phyloP scores from a whole-genome alignment of 2,113 vertebrate genomes.

The Misgurnus anguillicaudatus region DNA sequence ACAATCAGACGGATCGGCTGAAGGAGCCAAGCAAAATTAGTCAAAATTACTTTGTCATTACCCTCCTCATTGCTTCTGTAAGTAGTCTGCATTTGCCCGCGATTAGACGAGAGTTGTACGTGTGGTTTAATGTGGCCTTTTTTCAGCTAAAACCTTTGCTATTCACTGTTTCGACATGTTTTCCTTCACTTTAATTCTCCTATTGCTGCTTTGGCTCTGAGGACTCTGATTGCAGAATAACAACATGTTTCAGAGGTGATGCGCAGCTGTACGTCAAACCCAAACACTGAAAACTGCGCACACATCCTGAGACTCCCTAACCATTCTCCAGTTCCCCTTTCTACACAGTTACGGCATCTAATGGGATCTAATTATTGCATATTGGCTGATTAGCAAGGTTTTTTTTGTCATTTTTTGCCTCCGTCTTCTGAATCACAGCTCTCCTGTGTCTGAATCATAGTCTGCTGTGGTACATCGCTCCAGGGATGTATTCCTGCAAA shows the following conservation, averaged over 20 bases:
- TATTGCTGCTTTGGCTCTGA: constrained; percentile 41
- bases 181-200: constrained; percentile 41
- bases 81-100: constrained; percentile 78
- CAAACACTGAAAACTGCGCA: constrained; percentile 17
- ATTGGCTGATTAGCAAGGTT: constrained; percentile 59
- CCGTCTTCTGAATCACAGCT: constrained; percentile 30
- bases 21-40: constrained; percentile 74
- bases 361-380: constrained; percentile 68
- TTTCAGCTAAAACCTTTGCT: constrained; percentile 37
- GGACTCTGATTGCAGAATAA: constrained; percentile 59
- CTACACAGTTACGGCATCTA: constrained; percentile 54
- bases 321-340: constrained; percentile 7
- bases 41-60: constrained; percentile 83
- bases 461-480: constrained; percentile 8
- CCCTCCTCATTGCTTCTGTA: constrained; percentile 81
- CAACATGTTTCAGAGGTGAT: constrained; percentile 50
- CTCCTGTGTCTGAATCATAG: constrained; percentile 34
- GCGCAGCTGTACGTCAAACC: constrained; percentile 56
- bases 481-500: constrained; percentile 9
- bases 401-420: constrained; percentile 45
- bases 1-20: constrained; percentile 72
- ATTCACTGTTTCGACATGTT: constrained; percentile 32
- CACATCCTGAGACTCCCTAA: constrained; percentile 35
- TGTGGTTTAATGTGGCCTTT: constrained; percentile 39
- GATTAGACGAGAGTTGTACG: constrained; percentile 73